Base-by-base conservation (phyloP, 2,113 vertebrate species). In the Tympanuchus pallidicinctus region DNA sequence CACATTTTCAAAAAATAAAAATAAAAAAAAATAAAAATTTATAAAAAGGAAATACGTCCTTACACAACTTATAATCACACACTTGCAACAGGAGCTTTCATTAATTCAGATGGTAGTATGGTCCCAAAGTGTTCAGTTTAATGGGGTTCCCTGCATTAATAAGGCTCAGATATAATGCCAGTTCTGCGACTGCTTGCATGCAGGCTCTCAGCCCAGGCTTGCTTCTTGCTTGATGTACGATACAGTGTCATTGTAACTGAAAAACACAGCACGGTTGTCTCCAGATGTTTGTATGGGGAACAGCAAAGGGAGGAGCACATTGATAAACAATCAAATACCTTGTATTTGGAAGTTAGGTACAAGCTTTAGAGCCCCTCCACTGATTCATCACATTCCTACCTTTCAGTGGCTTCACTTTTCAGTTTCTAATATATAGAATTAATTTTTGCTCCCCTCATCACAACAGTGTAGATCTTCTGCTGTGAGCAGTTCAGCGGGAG, bases 361-460 rank as follows among this genome's bases (percentile, higher is more conserved):
- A 79, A 64, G 28, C 25, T 78, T 78, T 47, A 88, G 6, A 56
- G 34, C 56, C n/a, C 10, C 28, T 85, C 64, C 61, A 57, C 48
- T 18, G 52, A 77, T 89, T 89, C 47, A 71, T 36, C 65, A 24
- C 30, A 54, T 88, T 72, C 76, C 72, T 75, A 57, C 13, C 60
- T 48, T 67, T 92, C 60, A 70, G 59, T 89, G 87, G 28, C 60
- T 88, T 93, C 34, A 45, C 36, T 91, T 95, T 81, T 64, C 76
- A 40, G 60, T 81, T 96, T 94, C 64, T 47, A 86, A 52, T 80
- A 52, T 0, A 2, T 24, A 86, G 76, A 91, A 86, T 64, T 57
- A 57, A 82, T 88, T 90, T 75, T 74, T 89, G 20, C 48, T 24
- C 25, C 52, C 28, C 22, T 73, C 65, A 50, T n/a, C n/a, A 47